Conservation (phyloP, 2,797 vertebrate genomes). For the Crocidura indochinensis region DNA sequence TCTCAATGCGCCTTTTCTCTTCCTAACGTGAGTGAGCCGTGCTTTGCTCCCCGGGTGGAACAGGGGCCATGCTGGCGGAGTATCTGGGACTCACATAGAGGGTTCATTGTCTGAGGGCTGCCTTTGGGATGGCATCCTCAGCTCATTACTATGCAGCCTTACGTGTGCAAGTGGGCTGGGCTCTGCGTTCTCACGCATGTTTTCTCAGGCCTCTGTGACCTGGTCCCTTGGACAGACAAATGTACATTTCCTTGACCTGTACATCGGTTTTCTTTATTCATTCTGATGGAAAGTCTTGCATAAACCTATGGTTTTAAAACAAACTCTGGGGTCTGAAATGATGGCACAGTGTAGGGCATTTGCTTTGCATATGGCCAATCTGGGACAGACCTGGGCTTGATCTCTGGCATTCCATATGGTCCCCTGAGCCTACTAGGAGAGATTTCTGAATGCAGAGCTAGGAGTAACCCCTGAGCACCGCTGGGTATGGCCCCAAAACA, state of each 20-base stretch:
- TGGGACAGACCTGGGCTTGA: too few relatives aligned
- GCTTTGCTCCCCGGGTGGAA: conserved; percentile 18
- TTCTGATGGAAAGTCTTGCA: conserved; percentile 48
- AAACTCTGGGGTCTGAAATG: too few relatives aligned
- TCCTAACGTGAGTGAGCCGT: not conserved
- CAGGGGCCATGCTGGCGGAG: conserved; percentile 18
- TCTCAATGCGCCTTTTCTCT: conserved; percentile 29
- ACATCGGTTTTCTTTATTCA: conserved; percentile 48
- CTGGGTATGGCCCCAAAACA: too few relatives aligned
- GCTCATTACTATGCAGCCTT: conserved; percentile 18
- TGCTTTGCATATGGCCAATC: too few relatives aligned
- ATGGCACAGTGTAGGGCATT: not conserved
- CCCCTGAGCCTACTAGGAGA: too few relatives aligned
- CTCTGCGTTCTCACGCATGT: conserved; percentile 13
- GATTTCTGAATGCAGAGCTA: too few relatives aligned
- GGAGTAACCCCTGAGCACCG: too few relatives aligned
- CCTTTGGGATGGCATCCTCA: conserved; percentile 43
- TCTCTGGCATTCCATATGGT: too few relatives aligned
- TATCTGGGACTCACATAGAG: conserved; percentile 37
- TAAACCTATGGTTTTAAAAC: not conserved
- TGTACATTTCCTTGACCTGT: conserved; percentile 56
- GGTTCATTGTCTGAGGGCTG: conserved; percentile 43
- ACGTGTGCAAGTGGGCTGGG: not conserved
- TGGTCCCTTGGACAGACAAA: not conserved
- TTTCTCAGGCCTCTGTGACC: not conserved